phyloP scores from a whole-genome alignment of 2,888 invertebrate species.

The Heliconius cydno region DNA sequence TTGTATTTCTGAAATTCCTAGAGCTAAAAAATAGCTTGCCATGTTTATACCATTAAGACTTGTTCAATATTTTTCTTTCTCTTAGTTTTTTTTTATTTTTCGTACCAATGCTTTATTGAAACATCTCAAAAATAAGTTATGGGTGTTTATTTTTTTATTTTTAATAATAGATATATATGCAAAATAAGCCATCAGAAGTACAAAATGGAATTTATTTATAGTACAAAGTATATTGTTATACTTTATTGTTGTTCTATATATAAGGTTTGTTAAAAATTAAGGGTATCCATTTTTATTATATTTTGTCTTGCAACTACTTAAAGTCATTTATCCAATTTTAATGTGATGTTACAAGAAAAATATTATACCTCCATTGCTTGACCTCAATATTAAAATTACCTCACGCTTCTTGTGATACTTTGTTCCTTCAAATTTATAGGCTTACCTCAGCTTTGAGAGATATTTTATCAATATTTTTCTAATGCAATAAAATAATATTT shows the following conservation, averaged over 20 bases:
- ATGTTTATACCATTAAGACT: background rate
- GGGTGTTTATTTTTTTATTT: background rate
- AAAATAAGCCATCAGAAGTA: slow-evolving; percentile 24
- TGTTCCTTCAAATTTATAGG: slow-evolving; percentile 36
- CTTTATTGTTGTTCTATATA: slow-evolving; percentile 18
- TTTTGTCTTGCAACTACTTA: background rate
- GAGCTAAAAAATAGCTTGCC: background rate
- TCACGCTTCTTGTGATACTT: slow-evolving; percentile 35
- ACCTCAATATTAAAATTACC: slow-evolving; percentile 24
- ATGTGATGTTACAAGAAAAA: background rate
- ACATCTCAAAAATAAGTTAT: background rate
- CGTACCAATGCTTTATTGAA: background rate
- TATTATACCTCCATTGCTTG: slow-evolving; percentile 13
- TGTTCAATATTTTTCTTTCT: too few relatives aligned
- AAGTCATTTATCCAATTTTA: background rate
- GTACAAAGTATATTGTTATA: slow-evolving; percentile 33
- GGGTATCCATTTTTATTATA: background rate
- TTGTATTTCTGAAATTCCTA: background rate
- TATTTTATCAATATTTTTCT: slow-evolving; percentile 22
- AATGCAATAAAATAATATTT: slow-evolving; percentile 1
- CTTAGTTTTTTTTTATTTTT: background rate
- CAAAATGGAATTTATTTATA: slow-evolving; percentile 27
- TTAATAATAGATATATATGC: background rate
- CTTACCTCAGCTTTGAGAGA: slow-evolving; percentile 35
- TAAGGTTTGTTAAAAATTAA: slow-evolving; percentile 23